Percentiles rank a stretch among this genome's conserved stretches.
These are phyloP conservation scores for Chironomus tepperi DNA, from an alignment of 1,140 invertebrate genomes.

Conservation along the genomic window DNA sequence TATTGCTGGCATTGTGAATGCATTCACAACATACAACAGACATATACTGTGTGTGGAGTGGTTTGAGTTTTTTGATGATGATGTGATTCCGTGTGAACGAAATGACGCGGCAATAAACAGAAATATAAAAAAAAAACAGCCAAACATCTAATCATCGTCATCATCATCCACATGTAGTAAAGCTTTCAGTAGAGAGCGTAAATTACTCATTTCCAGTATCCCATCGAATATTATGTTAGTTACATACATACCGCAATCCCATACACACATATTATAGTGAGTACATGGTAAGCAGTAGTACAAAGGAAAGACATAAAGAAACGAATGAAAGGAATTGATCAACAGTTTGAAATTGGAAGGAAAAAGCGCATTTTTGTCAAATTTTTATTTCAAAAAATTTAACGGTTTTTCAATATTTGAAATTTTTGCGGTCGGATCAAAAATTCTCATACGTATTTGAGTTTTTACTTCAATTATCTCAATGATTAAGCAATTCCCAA, in stretches of 20 bases:
- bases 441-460: too few relatives aligned
- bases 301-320: too few relatives aligned
- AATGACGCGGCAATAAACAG: constrained; percentile 21
- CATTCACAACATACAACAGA: not conserved
- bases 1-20: not conserved
- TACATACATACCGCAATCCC: not conserved
- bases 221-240: not conserved
- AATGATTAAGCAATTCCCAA: too few relatives aligned
- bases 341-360: too few relatives aligned
- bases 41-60: too few relatives aligned
- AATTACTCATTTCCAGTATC: constrained; percentile 24
- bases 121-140: not conserved
- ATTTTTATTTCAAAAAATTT: too few relatives aligned
- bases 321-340: too few relatives aligned
- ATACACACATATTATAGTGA: not conserved
- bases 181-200: constrained; percentile 10
- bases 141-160: constrained; percentile 19
- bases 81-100: constrained; percentile 15
- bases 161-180: constrained; percentile 3
- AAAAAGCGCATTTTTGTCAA: too few relatives aligned
- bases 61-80: not conserved
- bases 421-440: too few relatives aligned
- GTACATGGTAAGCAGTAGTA: too few relatives aligned
- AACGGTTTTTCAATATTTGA: too few relatives aligned
- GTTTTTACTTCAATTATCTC: too few relatives aligned